A percentile compares a stretch with the other conserved stretches of the same genome.
Evolutionary conservation across 2,888 invertebrate species (phyloP).

Genomic region (Lamellibrachia satsuma): DNA sequence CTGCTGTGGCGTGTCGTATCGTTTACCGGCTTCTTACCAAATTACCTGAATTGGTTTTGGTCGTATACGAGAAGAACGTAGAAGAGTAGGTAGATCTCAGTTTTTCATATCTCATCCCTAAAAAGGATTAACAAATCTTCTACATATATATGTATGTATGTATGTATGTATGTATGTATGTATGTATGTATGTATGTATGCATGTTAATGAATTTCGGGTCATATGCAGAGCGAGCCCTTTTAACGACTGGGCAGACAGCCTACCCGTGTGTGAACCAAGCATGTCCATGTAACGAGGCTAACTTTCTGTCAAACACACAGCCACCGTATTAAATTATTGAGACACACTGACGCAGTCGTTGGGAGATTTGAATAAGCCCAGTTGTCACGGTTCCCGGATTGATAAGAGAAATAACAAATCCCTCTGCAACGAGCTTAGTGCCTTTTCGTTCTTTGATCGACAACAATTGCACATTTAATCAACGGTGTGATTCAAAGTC

Average conservation of each 20-base stretch:
- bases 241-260: not conserved
- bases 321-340: not conserved
- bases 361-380: not conserved
- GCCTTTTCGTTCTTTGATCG: not conserved
- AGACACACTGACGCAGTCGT: not conserved
- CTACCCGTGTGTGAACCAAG: not conserved
- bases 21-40: too few relatives aligned
- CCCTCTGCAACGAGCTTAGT: not conserved
- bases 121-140: not conserved
- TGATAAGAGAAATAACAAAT: not conserved
- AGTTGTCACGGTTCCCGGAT: not conserved
- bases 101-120: not conserved
- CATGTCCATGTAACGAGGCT: not conserved
- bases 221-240: not conserved
- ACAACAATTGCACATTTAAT: not conserved
- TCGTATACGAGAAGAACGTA: too few relatives aligned
- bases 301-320: not conserved
- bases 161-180: too few relatives aligned
- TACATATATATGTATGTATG: too few relatives aligned
- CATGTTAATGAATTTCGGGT: not conserved
- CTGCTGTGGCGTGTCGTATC: too few relatives aligned
- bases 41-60: too few relatives aligned
- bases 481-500: not conserved
- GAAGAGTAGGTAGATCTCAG: not conserved
- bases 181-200: too few relatives aligned